Percentiles rank a stretch among this genome's conserved stretches.
Evolutionary conservation across 2,113 vertebrate genomes (phyloP).

Genomic region (Eublepharis macularius): DNA sequence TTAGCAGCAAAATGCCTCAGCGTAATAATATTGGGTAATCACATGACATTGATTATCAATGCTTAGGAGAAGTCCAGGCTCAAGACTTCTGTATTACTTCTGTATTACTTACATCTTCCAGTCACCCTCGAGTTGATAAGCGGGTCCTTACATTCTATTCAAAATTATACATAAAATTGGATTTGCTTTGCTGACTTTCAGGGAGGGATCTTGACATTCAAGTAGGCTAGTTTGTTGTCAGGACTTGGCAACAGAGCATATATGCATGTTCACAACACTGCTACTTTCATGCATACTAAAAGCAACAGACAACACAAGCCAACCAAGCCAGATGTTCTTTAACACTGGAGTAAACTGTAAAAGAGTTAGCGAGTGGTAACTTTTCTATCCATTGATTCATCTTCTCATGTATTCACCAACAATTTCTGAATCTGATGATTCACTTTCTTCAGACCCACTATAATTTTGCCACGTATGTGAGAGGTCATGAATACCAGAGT

Average conservation of each 20-base stretch:
- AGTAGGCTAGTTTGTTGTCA: not conserved
- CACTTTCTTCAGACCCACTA: slow-evolving; percentile 45
- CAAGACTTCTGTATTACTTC: no score
- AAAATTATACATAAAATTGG: not conserved
- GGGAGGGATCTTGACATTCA: not conserved
- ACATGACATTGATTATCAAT: not conserved
- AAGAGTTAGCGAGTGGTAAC: rapidly evolving
- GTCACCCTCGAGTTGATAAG: no score
- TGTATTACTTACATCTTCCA: no score
- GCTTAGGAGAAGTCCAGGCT: not conserved
- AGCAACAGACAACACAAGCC: not conserved
- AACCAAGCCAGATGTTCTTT: not conserved
- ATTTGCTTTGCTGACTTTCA: not conserved
- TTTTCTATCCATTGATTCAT: slow-evolving; percentile 38
- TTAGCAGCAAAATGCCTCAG: not conserved
- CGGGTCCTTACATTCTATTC: no score
- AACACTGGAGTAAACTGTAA: not conserved
- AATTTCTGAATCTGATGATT: slow-evolving; percentile 17
- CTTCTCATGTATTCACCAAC: slow-evolving; percentile 69
- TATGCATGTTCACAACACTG: not conserved
- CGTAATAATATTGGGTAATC: not conserved
- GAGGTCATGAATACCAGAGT: rapidly evolving
- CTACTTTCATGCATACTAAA: not conserved
- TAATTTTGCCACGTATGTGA: slow-evolving; percentile 6
- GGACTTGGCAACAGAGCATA: not conserved